Base-by-base conservation (phyloP, 1,140 invertebrate species). In the Acromyrmex echinatior region DNA sequence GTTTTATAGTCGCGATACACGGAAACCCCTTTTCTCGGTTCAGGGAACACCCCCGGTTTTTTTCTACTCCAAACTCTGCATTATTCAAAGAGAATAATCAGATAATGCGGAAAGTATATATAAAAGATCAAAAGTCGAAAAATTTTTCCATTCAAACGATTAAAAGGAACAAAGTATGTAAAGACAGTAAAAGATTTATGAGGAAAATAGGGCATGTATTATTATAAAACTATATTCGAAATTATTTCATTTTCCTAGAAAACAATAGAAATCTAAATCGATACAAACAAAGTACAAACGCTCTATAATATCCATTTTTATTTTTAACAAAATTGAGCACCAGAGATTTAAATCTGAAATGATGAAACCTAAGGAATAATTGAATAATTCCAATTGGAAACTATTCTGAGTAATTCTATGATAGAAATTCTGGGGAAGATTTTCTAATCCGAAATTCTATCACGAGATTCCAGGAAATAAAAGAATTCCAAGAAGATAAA, bases 1-100 rank as follows among this genome's bases (percentile, higher is more conserved):
- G 87, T 53, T 88, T 86, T 86, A 79, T 68, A 70, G 66, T 60
- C 65, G 39, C 62, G 39, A 78, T 78, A 86, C 60, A 76, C 82
- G 65, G 73, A 88, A 74, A 77, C 82, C 73, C 81, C 84, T 76
- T 84, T 85, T 51, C 82, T 88, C 82, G 71, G 35, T 79, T 86
- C 70, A 70, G 53, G 16, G 71, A 66, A 73, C 60, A 86, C 51
- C 81, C 51, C 60, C 56, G 9, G 16, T 25, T 56, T 63, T 28
- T 31, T 53, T 77, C 53, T 7, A 39, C 10, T 35, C 9, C 49
- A 45, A 71, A 62, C 39, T 18, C 25, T 14, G 39, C 68, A 49
- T 31, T 62, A 39, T 53, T 71, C 49, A 39, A 14, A 68, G 16
- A 25, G 39, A 45, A 45, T 21, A 66, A 49, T 79, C 53, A 65